A percentile compares a stretch with the other conserved stretches of the same genome.
These are phyloP conservation scores for Crocidura indochinensis DNA, from an alignment of 2,797 vertebrate genomes.

Conservation along the genomic window DNA sequence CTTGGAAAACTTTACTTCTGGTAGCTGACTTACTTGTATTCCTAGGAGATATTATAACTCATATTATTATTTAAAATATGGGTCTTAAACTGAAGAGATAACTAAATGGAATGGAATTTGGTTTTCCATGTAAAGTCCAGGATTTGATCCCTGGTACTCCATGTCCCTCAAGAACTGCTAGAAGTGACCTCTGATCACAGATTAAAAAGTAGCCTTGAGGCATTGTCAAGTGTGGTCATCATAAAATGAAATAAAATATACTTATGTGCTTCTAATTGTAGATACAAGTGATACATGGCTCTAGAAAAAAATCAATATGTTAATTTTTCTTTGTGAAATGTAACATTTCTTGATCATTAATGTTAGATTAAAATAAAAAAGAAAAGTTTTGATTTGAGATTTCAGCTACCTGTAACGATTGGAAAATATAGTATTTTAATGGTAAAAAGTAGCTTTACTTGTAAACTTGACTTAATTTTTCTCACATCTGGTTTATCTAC, in stretches of 20 bases:
- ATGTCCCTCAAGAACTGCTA: too few species aligned
- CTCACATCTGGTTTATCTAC: not conserved
- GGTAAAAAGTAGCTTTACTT: not conserved
- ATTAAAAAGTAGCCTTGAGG: too few species aligned
- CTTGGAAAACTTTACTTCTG: not conserved
- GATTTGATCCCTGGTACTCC: too few species aligned
- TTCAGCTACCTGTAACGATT: not conserved
- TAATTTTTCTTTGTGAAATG: not conserved
- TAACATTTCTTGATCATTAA: not conserved
- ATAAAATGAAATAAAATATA: too few species aligned
- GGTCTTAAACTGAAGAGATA: too few species aligned
- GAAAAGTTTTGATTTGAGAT: not conserved
- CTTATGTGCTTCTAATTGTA: too few species aligned
- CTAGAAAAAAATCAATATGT: not conserved
- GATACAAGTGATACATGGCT: not conserved
- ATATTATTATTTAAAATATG: not conserved
- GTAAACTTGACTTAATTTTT: not conserved
- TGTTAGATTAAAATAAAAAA: not conserved
- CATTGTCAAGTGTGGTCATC: too few species aligned
- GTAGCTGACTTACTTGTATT: not conserved
- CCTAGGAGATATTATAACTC: not conserved
- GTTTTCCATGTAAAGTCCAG: too few species aligned
- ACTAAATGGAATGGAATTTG: too few species aligned
- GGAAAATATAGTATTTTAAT: not conserved
- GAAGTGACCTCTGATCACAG: too few species aligned